Evolutionary conservation across 2,113 vertebrate species (phyloP), one percentile per base, ranked within the genome.

Genomic region (Conger conger): DNA sequence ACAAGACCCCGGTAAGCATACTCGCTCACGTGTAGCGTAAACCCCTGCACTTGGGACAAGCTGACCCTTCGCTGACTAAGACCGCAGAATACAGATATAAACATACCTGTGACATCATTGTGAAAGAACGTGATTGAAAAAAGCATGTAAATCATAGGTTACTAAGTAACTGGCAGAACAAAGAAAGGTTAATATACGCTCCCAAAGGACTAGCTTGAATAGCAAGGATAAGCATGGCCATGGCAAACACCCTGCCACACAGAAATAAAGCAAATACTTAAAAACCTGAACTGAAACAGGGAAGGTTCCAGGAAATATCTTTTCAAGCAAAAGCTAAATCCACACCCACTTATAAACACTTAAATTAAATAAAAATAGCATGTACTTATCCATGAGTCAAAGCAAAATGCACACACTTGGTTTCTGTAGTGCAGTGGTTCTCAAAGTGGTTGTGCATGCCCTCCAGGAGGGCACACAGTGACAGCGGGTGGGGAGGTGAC

Each of bases 101-200:
- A 30, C 16, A 27, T 42, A n/a, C 77, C 38, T 45, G 68, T 30
- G 40, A 76, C 15, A 13, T 76, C 30, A 83, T 27, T 42, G 42
- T 40, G 27, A 77, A 27, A 83, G 23, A 20, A 7, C 40, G 50
- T 73, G 20, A 77, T 17, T 50, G 68, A 76, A 76, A 9, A 53
- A 45, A 77, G 18, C 0, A 83, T 30, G 7, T 73, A 73, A 73
- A 33, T 27, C 1, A 76, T 83, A 8, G 30, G 82, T 83, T 76
- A 77, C 63, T 83, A 33, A 40, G 68, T 83, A 83, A 83, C 82
- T 42, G 42, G 13, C 38, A 33, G 40, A 53, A 53, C 42, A 53
- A 50, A 81, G 38, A 38, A 5, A 40, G 18, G 78, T 77, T 83
- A 83, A 83, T 42, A 60, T 76, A 77, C 77, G 53, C n/a, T 27